These are phyloP conservation scores for Pseudorhombus dupliciocellatus DNA, from an alignment of 2,113 vertebrate species.

Conservation along the genomic window DNA sequence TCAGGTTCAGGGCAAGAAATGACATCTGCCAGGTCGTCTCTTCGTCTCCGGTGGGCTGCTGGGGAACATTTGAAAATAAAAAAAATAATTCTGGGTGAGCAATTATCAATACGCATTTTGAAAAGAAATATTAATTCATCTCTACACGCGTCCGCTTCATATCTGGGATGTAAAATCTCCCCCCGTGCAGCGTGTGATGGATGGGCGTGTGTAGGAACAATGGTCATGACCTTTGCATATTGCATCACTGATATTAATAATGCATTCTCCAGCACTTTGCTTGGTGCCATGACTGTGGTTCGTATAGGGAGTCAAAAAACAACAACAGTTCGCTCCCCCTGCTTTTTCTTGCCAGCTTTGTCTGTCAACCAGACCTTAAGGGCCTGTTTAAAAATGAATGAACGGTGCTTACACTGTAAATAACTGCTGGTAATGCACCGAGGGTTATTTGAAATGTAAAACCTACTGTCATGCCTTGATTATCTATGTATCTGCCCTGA, in stretches of 20 bases:
- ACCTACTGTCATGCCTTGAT: slow-evolving; percentile 80
- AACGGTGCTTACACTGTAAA: slow-evolving; percentile 81
- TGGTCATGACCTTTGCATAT: slow-evolving; percentile 75
- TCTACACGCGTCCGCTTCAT: slow-evolving; percentile 8
- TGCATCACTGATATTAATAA: slow-evolving; percentile 82
- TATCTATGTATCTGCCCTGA: slow-evolving; percentile 76
- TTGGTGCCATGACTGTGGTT: slow-evolving; percentile 74
- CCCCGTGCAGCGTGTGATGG: slow-evolving; percentile 30
- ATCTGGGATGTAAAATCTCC: slow-evolving; percentile 13
- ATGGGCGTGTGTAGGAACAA: slow-evolving; percentile 55
- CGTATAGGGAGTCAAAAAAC: slow-evolving; percentile 68
- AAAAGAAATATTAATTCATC: neutral
- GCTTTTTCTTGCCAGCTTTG: slow-evolving; percentile 74
- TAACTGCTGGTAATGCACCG: slow-evolving; percentile 78
- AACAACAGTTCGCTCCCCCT: slow-evolving; percentile 67
- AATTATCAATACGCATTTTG: slow-evolving; percentile 1
- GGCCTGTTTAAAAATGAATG: slow-evolving; percentile 82
- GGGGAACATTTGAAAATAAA: neutral
- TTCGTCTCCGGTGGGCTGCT: slow-evolving; percentile 26
- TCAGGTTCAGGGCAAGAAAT: slow-evolving; percentile 46
- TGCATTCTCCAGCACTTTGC: slow-evolving; percentile 76
- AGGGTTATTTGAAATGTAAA: slow-evolving; percentile 83
- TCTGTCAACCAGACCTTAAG: slow-evolving; percentile 79
- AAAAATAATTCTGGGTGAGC: slow-evolving; percentile 15
- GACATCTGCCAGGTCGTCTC: slow-evolving; percentile 48